Conservation (phyloP, 1,140 invertebrate genomes). For the Vanessa atalanta region DNA sequence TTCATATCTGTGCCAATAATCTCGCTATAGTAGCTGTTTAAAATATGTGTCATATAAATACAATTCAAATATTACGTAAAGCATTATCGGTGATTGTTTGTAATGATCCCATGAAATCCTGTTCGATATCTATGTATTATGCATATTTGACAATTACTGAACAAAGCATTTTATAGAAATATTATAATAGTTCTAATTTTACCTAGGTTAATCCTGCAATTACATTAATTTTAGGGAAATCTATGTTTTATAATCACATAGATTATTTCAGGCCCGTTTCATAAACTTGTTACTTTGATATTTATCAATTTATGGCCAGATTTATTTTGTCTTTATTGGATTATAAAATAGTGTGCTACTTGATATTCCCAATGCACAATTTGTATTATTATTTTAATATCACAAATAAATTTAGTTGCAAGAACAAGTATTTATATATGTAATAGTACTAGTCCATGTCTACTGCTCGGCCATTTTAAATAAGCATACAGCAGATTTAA, state of each 20-base stretch:
- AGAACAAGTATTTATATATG: background rate
- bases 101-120: background rate
- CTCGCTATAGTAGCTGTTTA: constrained; percentile 2
- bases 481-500: background rate
- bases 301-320: background rate
- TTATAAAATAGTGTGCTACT: too few species aligned
- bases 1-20: constrained; percentile 23
- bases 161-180: background rate
- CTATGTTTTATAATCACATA: background rate
- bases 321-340: background rate
- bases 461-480: constrained; percentile 3
- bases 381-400: background rate
- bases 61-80: background rate
- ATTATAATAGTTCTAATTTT: constrained; percentile 2
- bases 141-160: background rate
- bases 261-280: too few species aligned
- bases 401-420: background rate
- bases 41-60: constrained; percentile 4
- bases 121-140: background rate
- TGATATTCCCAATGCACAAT: background rate
- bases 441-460: constrained; percentile 8
- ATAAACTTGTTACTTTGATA: background rate
- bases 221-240: background rate
- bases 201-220: background rate
- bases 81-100: background rate